A percentile compares a stretch with the other conserved stretches of the same genome.
phyloP scores from a whole-genome alignment of 2,113 vertebrate genomes.

The Alligator mississippiensis region DNA sequence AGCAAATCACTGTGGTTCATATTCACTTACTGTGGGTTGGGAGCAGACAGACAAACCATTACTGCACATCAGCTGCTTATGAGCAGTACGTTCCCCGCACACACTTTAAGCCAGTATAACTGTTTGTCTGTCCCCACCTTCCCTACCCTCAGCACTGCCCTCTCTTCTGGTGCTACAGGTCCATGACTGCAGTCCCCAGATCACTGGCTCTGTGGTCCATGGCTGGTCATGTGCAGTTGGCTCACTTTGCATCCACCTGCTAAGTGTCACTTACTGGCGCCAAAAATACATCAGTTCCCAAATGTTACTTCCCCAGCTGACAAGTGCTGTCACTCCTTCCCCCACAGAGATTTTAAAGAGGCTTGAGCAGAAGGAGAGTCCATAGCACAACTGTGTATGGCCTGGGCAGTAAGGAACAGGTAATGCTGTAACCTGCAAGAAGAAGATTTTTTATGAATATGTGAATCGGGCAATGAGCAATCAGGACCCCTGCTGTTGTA shows the following conservation, averaged over 20 bases:
- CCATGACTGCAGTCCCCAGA: neutral
- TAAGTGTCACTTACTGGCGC: neutral
- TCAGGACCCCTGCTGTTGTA: neutral
- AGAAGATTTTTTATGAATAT: too few relatives aligned
- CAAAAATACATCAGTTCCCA: rapidly evolving
- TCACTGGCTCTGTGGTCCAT: rapidly evolving
- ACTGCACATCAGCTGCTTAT: too few relatives aligned
- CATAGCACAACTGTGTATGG: neutral
- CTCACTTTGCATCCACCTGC: neutral
- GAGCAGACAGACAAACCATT: too few relatives aligned
- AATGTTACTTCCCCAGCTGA: rapidly evolving
- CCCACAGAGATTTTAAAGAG: neutral
- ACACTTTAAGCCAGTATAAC: too few relatives aligned
- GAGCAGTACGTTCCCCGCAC: too few relatives aligned
- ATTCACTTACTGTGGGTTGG: too few relatives aligned
- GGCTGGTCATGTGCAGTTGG: rapidly evolving
- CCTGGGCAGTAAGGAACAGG: too few relatives aligned
- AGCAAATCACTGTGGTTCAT: too few relatives aligned
- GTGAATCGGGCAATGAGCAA: neutral
- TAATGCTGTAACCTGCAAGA: too few relatives aligned
- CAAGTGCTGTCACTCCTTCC: neutral
- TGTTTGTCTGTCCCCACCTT: too few relatives aligned
- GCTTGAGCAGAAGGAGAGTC: neutral
- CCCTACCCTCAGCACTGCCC: rapidly evolving
- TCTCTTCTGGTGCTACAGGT: neutral